Conservation (phyloP, 1,140 invertebrate species). For the Caligus rogercresseyi region DNA sequence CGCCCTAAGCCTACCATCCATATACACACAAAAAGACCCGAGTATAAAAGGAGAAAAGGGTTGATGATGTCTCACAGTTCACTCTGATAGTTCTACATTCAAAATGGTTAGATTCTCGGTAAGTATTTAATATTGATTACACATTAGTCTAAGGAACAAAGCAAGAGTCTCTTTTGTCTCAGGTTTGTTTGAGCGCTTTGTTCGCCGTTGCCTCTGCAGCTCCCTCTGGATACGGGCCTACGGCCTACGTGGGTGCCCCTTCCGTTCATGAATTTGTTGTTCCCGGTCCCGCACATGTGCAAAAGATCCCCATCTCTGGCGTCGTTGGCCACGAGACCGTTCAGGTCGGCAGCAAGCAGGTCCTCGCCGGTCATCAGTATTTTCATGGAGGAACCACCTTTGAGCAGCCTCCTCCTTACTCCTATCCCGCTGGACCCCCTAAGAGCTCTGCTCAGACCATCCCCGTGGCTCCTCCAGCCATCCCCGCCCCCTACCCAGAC, state of each 20-base stretch:
- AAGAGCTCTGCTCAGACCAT: constrained; percentile 8
- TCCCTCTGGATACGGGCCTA: constrained; percentile 1
- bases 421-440: constrained; percentile 15
- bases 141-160: not conserved
- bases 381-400: not conserved
- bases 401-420: constrained; percentile 8
- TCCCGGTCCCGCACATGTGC: constrained; percentile 9
- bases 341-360: constrained; percentile 15
- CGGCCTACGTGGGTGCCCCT: not conserved
- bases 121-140: not conserved
- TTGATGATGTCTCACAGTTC: constrained; percentile 17
- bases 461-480: constrained; percentile 8
- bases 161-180: not conserved
- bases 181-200: constrained; percentile 4
- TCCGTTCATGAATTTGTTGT: constrained; percentile 4
- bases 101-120: constrained; percentile 9
- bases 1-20: no score
- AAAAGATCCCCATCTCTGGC: not conserved
- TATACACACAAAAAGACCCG: no score
- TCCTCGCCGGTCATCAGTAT: constrained; percentile 13
- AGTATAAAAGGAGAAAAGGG: no score
- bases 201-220: constrained; percentile 11
- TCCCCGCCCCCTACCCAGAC: constrained; percentile 11
- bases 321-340: constrained; percentile 16
- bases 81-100: constrained; percentile 12